Percentiles rank a stretch among this genome's conserved stretches.
phyloP scores from a whole-genome alignment of 2,797 vertebrate genomes.

The Rhinatrema bivittatum region DNA sequence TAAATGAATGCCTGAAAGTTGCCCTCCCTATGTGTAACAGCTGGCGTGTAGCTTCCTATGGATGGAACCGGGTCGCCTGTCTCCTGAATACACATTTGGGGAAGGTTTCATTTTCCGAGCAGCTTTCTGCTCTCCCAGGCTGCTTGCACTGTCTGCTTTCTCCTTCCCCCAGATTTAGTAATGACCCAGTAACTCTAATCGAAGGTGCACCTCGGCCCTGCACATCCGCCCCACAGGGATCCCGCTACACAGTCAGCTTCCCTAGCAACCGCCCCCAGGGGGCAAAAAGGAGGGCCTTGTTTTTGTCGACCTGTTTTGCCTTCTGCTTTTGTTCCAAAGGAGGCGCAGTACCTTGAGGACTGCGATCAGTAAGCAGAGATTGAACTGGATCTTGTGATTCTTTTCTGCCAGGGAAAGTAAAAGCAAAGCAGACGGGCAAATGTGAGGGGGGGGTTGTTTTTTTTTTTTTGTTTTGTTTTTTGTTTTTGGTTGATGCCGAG shows the following conservation, averaged over 20 bases:
- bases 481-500: slow-evolving; percentile 22
- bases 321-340: no score
- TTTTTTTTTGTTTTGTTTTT: slow-evolving; percentile 37
- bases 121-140: slow-evolving; percentile 11
- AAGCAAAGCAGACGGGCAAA: slow-evolving; percentile 48
- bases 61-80: no score
- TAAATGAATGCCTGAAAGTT: no score
- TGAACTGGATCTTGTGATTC: slow-evolving; percentile 28
- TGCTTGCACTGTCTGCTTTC: slow-evolving; percentile 9
- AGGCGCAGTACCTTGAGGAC: slow-evolving; percentile 32
- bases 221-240: no score
- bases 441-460: no score
- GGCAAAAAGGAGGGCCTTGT: no score
- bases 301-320: slow-evolving; percentile 25
- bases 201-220: no score
- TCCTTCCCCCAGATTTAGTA: no score
- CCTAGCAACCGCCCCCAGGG: slow-evolving; percentile 34
- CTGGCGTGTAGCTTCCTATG: no score
- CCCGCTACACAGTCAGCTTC: no score
- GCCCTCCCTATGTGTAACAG: no score
- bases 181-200: no score
- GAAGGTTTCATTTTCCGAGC: slow-evolving; percentile 31
- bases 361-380: slow-evolving; percentile 13
- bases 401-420: slow-evolving; percentile 44
- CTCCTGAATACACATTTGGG: slow-evolving; percentile 30